Conservation (phyloP, 2,797 vertebrate species). For the Enoplosus armatus region DNA sequence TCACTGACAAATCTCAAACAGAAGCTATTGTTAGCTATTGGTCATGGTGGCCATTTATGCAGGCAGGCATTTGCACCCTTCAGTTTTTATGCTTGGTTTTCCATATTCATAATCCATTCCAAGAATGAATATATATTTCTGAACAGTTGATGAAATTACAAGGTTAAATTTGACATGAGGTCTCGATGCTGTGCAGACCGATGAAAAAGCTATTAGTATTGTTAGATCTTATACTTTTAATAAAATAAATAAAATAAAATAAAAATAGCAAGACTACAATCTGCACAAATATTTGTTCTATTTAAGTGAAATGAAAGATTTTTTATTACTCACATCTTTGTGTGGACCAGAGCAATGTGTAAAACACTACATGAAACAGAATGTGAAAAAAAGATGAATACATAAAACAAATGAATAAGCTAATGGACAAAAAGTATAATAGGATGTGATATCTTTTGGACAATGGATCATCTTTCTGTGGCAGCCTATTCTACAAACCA, state of each 20-base stretch:
- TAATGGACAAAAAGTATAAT: no score
- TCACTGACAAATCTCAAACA: constrained; percentile 48
- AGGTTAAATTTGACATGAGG: constrained; percentile 17
- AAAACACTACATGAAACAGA: neutral
- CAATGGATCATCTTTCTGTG: no score
- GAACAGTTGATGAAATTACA: constrained; percentile 10
- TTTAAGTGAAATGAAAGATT: neutral
- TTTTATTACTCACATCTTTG: neutral
- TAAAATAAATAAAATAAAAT: neutral
- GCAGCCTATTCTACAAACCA: no score
- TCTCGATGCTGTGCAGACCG: constrained; percentile 7
- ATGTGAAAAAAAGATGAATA: no score
- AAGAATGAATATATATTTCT: neutral
- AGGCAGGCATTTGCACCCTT: constrained; percentile 24
- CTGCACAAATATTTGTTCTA: neutral
- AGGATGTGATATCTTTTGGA: no score
- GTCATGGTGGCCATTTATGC: constrained; percentile 39
- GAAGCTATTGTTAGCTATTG: constrained; percentile 43
- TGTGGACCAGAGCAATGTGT: neutral
- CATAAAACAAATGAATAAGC: no score
- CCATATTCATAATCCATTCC: constrained; percentile 7
- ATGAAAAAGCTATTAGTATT: neutral
- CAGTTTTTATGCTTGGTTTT: neutral
- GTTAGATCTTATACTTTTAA: neutral
- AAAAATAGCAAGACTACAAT: no score